Base-by-base conservation (phyloP, 2,888 invertebrate species). In the Nomada lathburiana region DNA sequence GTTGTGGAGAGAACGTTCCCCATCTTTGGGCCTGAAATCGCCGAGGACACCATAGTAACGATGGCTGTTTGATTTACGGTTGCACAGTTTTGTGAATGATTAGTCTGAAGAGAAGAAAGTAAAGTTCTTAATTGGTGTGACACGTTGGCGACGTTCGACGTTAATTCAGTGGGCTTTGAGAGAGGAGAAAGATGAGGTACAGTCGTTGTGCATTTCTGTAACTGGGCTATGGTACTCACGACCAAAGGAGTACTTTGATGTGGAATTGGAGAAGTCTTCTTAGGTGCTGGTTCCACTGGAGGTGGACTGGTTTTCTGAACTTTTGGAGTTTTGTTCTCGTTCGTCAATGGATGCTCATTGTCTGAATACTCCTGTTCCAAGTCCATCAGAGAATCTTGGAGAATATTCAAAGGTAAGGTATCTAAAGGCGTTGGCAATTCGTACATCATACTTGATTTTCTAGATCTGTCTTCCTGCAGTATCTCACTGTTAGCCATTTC, bases 141-240 rank as follows among this genome's bases (percentile, higher is more conserved):
- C 0, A 96, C 96, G 90, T 96, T 97, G 0, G 96, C 96, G 94
- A 97, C 96, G 89, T 96, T 96, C 0, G 96, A 96, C 18, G 96
- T 96, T 65, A 97, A 93, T 91, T 97, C 96, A 1, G 96, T 95
- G 0, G 97, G 96, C 91, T 96, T 96, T 0, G 96, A 96, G 2
- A 97, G 92, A 0, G 97, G 97, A 0, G 97, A 97, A 36, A 97
- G 93, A 90, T 97, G 96, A 0, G 97, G 96, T 65, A 96, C 95
- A 0, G 95, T 94, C 5, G 95, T 95, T 88, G 94, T 86, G 10
- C 89, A 90, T 70, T 91, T 93, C 67, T 93, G 93, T 59, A 92
- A 79, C 42, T 92, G 92, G 91, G 92, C 88, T 26, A 93, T 79
- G 87, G 92, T 91, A 69, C 86, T 91, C 2, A 90, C 89, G 1